These are phyloP conservation scores for Scaptomyza montana DNA, from an alignment of 1,140 invertebrate genomes.

Conservation along the genomic window DNA sequence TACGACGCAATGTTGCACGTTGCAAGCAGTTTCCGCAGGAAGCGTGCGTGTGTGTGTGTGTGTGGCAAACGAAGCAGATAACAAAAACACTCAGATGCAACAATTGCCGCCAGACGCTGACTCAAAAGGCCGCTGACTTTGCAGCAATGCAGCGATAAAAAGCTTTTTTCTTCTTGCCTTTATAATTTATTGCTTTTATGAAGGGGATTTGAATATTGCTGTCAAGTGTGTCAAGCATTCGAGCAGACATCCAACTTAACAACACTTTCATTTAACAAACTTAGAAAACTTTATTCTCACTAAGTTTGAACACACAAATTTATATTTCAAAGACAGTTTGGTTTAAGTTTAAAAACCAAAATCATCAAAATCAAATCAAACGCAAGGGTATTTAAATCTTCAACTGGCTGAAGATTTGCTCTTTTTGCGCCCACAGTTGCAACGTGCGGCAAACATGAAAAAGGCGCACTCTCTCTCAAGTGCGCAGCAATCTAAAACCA, in stretches of 20 bases:
- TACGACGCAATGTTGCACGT: conserved; percentile 6
- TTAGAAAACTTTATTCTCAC: no score
- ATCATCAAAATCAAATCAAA: no score
- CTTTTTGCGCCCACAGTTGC: background rate
- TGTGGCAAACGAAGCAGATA: no score
- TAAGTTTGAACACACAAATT: no score
- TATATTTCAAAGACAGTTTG: no score
- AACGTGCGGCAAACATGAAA: conserved; percentile 41
- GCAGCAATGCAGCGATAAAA: conserved; percentile 22
- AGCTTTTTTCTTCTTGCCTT: conserved; percentile 1
- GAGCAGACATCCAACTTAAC: no score
- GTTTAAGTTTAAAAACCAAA: no score
- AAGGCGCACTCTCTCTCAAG: conserved; percentile 18
- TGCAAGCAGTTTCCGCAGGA: conserved; percentile 46
- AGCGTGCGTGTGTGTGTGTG: no score
- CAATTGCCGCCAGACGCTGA: conserved; percentile 36
- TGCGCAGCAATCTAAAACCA: conserved; percentile 38
- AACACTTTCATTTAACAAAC: no score
- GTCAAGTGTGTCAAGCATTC: background rate
- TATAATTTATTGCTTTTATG: background rate
- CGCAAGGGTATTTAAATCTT: background rate
- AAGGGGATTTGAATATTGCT: background rate
- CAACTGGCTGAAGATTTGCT: background rate
- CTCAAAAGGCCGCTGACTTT: conserved; percentile 43
- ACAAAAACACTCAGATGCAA: conserved; percentile 6